Base-by-base conservation (phyloP, 92 coral and sea anemone genomes). In the Zoanthus solanderi region DNA sequence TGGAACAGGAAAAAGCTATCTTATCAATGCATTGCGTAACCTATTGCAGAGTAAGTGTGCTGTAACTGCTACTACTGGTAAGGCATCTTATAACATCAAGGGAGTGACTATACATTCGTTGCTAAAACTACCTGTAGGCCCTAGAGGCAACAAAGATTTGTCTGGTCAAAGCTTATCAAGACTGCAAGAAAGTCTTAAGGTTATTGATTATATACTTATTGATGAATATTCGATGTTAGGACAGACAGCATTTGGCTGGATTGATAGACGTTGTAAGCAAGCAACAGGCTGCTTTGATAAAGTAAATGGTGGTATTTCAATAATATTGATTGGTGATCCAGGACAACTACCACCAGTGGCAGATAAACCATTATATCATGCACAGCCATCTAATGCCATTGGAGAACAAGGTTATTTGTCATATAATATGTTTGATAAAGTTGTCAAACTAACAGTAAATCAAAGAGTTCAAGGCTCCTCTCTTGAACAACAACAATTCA, bases 141-240 rank as follows among this genome's bases (percentile, higher is more conserved):
- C 54, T 0, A 50, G 54, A 10, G 54, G 23, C 66, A 58, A 58
- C 10, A 58, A 14, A 58, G 66, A 58, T 5, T n/a, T 58, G 11
- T 58, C 66, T 9, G 66, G 66, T 3, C 66, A 58, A 58, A 58
- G 66, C 66, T 58, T 58, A 58, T 14, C 14, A 58, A 58, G 14
- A 16, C 66, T 58, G 4, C 66, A 58, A 58, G 66, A 58, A 3
- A 58, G 2, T 14, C 10, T 58, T 9, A 58, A 58, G 66, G 88
- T 48, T 17, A 60, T 90, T 13, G 88, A 92, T 8, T 92, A 92
- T 53, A 87, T 92, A 18, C 83, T 92, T 3, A 90, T 90, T 66
- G 95, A 92, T 83, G 93, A 92, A 66, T 92, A 90, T 86, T 92
- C 93, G 0, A 92, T 92, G 95, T 93, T 92, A 54, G 92, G 93